Conservation (phyloP, 2,888 invertebrate species). For the Leptogaster cylindrica region DNA sequence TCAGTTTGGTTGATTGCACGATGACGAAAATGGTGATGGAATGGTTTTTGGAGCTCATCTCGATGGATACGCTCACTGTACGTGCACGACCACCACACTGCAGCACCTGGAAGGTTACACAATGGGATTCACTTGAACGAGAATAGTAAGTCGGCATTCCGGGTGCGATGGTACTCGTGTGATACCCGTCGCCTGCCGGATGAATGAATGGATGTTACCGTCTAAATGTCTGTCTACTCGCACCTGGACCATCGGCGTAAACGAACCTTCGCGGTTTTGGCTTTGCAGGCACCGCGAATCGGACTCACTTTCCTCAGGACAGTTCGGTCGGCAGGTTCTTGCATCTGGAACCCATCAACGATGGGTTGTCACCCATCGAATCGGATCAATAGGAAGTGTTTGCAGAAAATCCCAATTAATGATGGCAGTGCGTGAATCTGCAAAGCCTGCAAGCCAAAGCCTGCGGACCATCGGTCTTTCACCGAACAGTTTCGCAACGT, state of each 20-base stretch:
- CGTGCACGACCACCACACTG: not conserved
- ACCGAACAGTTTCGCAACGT: too few relatives aligned
- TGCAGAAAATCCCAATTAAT: too few relatives aligned
- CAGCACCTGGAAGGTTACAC: conserved; percentile 21
- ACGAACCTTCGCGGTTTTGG: not conserved
- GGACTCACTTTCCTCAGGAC: conserved; percentile 14
- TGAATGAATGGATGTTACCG: conserved; percentile 13
- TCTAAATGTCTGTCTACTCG: not conserved
- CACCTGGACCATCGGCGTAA: conserved; percentile 10
- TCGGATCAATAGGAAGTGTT: conserved; percentile 28
- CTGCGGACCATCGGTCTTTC: too few relatives aligned
- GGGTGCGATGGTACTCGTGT: not conserved
- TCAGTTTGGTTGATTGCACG: conserved; percentile 11
- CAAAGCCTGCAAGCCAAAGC: too few relatives aligned
- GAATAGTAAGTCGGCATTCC: conserved; percentile 19
- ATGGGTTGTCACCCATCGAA: not conserved
- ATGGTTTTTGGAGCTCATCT: conserved; percentile 22
- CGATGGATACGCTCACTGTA: conserved; percentile 16
- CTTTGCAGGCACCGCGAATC: conserved; percentile 6
- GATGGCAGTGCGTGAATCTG: too few relatives aligned
- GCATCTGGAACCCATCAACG: not conserved
- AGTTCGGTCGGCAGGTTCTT: conserved; percentile 5
- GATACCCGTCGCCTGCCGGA: not conserved
- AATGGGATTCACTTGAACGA: conserved; percentile 36
- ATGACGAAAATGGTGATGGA: conserved; percentile 32